Conservation (phyloP, 2,888 invertebrate genomes). For the Lymantria monacha region DNA sequence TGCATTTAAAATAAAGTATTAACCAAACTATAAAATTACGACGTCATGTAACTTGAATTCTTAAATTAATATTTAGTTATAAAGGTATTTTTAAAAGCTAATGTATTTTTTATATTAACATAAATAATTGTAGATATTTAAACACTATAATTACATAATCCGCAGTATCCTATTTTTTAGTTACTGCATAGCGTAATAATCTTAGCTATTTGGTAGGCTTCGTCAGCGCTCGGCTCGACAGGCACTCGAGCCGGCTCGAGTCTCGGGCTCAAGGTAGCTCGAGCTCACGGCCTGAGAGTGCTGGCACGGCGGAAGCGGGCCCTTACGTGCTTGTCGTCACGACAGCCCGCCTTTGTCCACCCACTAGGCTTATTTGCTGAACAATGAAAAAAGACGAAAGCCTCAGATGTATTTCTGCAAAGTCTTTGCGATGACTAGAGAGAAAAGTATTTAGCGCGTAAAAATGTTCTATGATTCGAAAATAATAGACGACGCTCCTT, state of each 20-base stretch:
- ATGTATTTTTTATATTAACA: no score
- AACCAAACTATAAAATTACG: no score
- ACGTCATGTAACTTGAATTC: no score
- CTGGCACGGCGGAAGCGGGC: conserved; percentile 78
- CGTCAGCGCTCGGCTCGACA: conserved; percentile 72
- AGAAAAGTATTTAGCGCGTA: conserved; percentile 51
- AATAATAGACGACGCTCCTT: conserved; percentile 53
- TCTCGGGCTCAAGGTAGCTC: conserved; percentile 54
- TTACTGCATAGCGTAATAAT: conserved; percentile 66
- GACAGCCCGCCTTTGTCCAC: conserved; percentile 78
- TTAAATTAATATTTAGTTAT: no score
- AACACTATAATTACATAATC: conserved; percentile 45
- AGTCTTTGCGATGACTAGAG: conserved; percentile 41
- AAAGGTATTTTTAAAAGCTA: no score
- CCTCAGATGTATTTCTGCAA: conserved; percentile 62
- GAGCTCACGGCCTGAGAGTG: conserved; percentile 62
- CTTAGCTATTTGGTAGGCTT: conserved; percentile 68
- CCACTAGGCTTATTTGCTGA: conserved; percentile 82
- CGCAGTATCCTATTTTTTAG: conserved; percentile 58
- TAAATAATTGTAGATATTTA: conserved; percentile 5
- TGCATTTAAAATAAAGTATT: no score
- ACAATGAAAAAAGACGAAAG: conserved; percentile 79
- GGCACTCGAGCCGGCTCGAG: conserved; percentile 65
- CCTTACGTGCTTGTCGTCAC: conserved; percentile 75
- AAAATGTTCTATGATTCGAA: conserved; percentile 57